These are phyloP conservation scores for Charaxes varanes DNA, from an alignment of 1,140 invertebrate genomes.

Conservation along the genomic window DNA sequence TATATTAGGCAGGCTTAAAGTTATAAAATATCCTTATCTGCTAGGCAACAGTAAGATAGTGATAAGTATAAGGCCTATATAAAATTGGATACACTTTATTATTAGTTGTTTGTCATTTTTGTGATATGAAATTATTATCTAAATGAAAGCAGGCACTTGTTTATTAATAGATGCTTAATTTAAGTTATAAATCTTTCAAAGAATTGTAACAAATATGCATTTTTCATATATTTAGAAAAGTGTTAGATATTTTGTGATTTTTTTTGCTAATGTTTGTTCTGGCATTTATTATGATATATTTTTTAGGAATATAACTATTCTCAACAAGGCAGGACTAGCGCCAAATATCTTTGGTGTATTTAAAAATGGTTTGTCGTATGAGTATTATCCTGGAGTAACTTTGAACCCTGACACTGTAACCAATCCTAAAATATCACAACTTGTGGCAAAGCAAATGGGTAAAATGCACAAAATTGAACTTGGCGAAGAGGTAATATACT, in stretches of 20 bases:
- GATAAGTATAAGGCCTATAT: too few species aligned
- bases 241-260: too few species aligned
- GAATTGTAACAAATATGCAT: background rate
- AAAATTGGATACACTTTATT: too few species aligned
- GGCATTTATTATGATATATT: slow-evolving; percentile 72
- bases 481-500: slow-evolving; percentile 80
- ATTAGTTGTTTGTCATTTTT: too few species aligned
- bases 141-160: too few species aligned
- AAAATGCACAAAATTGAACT: slow-evolving; percentile 88
- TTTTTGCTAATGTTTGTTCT: background rate
- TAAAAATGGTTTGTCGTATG: slow-evolving; percentile 95
- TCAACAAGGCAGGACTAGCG: slow-evolving; percentile 85
- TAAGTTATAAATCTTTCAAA: slow-evolving; percentile 1
- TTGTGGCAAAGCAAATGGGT: slow-evolving; percentile 88
- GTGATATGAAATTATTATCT: too few species aligned
- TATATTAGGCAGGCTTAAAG: too few species aligned
- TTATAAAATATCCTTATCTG: too few species aligned
- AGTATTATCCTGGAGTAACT: slow-evolving; percentile 90
- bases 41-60: too few species aligned
- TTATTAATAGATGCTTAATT: too few species aligned
- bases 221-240: too few species aligned
- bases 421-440: slow-evolving; percentile 80
- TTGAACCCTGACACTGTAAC: slow-evolving; percentile 82
- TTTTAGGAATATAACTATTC: slow-evolving; percentile 79
- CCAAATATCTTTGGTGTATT: slow-evolving; percentile 93